phyloP scores from a whole-genome alignment of 2,113 vertebrate species.

The Microtus ochrogaster region DNA sequence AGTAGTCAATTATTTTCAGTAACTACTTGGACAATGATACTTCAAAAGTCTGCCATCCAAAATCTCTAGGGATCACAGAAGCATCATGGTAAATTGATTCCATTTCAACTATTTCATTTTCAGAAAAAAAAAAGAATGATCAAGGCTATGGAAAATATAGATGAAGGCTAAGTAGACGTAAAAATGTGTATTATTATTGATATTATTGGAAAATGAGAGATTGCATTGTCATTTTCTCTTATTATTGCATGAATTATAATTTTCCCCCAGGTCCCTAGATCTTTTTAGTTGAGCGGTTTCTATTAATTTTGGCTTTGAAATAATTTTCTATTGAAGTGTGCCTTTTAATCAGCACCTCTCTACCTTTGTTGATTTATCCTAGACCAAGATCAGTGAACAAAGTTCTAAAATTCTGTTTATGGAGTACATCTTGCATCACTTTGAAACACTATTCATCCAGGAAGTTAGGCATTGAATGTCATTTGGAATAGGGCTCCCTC shows the following conservation, averaged over 20 bases:
- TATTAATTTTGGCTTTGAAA: constrained; percentile 82
- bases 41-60: constrained; percentile 74
- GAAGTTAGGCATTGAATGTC: constrained; percentile 66
- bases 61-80: constrained; percentile 50
- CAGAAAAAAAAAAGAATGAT: constrained; percentile 54
- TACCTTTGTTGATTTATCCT: constrained; percentile 81
- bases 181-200: constrained; percentile 65
- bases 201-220: constrained; percentile 57
- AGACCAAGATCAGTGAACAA: constrained; percentile 73
- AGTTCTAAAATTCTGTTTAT: constrained; percentile 79
- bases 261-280: constrained; percentile 62
- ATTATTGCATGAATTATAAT: constrained; percentile 72
- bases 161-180: not conserved
- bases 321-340: constrained; percentile 82
- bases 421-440: constrained; percentile 74
- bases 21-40: constrained; percentile 78
- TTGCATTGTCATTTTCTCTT: constrained; percentile 74
- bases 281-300: constrained; percentile 40
- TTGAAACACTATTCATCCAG: constrained; percentile 76
- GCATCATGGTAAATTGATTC: constrained; percentile 60
- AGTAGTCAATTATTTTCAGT: constrained; percentile 66
- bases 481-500: constrained; percentile 75
- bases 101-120: constrained; percentile 4
- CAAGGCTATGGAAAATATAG: constrained; percentile 17
- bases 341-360: constrained; percentile 82